Evolutionary conservation across 2,113 vertebrate genomes (phyloP).

Genomic region (Arenaria interpres): DNA sequence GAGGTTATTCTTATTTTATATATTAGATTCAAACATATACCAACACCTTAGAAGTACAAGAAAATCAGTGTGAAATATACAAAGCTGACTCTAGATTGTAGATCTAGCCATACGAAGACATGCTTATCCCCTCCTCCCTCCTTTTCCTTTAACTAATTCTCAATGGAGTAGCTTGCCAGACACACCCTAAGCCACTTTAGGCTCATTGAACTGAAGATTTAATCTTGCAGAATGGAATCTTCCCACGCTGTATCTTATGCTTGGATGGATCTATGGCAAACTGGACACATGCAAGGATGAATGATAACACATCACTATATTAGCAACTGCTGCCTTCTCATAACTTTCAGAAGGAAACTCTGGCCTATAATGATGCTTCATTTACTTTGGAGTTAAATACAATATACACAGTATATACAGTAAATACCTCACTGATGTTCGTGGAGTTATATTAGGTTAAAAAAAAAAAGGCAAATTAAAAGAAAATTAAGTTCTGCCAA

Average conservation of each 20-base stretch:
- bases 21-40: neutral
- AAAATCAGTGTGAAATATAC: neutral
- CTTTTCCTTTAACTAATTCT: neutral
- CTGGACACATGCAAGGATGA: slow-evolving; percentile 42
- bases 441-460: neutral
- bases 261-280: slow-evolving; percentile 42
- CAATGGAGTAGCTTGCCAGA: neutral
- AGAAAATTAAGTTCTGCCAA: neutral
- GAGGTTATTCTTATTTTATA: neutral
- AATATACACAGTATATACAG: neutral
- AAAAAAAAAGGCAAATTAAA: neutral
- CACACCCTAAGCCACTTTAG: slow-evolving; percentile 2
- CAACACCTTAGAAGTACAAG: neutral
- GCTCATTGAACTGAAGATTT: slow-evolving; percentile 58
- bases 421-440: neutral
- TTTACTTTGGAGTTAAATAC: neutral
- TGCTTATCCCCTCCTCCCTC: neutral
- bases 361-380: neutral
- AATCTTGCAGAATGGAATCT: slow-evolving; percentile 59
- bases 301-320: slow-evolving; percentile 22
- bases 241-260: neutral
- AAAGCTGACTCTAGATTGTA: neutral
- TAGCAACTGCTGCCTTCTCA: slow-evolving; percentile 10
- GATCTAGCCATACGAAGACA: neutral
- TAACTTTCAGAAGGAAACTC: neutral